These are phyloP conservation scores for Melipona quadrifasciata DNA, from an alignment of 1,140 invertebrate genomes.

Conservation along the genomic window DNA sequence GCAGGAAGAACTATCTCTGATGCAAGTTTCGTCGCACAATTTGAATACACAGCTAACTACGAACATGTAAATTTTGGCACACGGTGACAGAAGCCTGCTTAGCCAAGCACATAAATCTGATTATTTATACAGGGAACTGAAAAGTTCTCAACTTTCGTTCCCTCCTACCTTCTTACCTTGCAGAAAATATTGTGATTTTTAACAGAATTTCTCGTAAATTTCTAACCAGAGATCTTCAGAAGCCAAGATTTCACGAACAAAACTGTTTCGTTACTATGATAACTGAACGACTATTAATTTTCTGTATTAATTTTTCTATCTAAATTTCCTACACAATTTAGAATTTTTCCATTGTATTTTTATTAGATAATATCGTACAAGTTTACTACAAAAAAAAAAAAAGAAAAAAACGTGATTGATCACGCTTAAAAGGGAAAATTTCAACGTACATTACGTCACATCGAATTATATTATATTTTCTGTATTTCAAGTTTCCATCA, in stretches of 20 bases:
- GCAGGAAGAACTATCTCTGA: background rate
- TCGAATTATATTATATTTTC: background rate
- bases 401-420: background rate
- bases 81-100: background rate
- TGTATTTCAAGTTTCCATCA: background rate
- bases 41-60: background rate
- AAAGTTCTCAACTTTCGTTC: background rate
- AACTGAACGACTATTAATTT: too few relatives aligned
- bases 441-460: background rate
- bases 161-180: background rate
- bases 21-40: constrained; percentile 15
- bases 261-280: too few relatives aligned
- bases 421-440: background rate
- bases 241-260: too few relatives aligned
- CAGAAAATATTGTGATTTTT: background rate
- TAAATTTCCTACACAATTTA: too few relatives aligned
- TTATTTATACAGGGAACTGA: background rate
- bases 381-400: background rate
- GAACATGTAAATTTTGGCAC: background rate
- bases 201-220: too few relatives aligned
- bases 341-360: too few relatives aligned
- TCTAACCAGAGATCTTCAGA: too few relatives aligned
- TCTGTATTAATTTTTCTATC: too few relatives aligned
- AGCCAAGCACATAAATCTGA: background rate
- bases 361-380: background rate